These are phyloP conservation scores for Channallabes apus DNA, from an alignment of 2,797 vertebrate species.

Conservation along the genomic window DNA sequence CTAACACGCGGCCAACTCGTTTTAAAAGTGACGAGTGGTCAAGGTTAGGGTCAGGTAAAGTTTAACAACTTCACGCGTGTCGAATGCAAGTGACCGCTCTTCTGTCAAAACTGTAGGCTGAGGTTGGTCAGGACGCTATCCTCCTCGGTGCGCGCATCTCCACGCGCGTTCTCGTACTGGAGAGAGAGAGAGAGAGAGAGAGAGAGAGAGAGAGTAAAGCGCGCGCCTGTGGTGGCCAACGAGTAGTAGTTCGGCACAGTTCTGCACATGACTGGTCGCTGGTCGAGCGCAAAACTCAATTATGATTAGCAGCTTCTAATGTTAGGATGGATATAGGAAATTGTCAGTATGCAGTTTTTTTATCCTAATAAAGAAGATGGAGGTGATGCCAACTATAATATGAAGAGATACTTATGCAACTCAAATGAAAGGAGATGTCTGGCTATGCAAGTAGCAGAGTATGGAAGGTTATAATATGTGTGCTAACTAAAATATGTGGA, in stretches of 20 bases:
- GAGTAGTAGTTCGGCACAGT: background rate
- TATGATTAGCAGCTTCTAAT: background rate
- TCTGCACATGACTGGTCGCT: background rate
- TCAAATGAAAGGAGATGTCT: background rate
- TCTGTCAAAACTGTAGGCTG: background rate
- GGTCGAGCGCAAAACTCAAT: background rate
- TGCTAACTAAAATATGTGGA: no score
- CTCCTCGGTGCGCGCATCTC: background rate
- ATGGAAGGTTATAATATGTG: no score
- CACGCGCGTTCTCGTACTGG: background rate
- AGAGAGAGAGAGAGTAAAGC: background rate
- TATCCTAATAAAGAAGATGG: background rate
- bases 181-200: background rate
- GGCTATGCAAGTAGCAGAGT: background rate
- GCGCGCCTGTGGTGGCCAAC: background rate
- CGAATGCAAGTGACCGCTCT: background rate
- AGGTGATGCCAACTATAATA: background rate
- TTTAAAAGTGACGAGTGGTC: background rate
- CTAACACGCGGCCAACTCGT: background rate
- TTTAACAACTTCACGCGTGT: background rate
- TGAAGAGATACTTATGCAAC: background rate
- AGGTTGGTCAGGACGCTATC: conserved; percentile 1
- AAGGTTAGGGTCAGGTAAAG: background rate
- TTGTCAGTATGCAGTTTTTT: background rate
- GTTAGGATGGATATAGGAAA: no score